Evolutionary conservation across 2,888 invertebrate genomes (phyloP).

Genomic region (Carterocephalus palaemon): DNA sequence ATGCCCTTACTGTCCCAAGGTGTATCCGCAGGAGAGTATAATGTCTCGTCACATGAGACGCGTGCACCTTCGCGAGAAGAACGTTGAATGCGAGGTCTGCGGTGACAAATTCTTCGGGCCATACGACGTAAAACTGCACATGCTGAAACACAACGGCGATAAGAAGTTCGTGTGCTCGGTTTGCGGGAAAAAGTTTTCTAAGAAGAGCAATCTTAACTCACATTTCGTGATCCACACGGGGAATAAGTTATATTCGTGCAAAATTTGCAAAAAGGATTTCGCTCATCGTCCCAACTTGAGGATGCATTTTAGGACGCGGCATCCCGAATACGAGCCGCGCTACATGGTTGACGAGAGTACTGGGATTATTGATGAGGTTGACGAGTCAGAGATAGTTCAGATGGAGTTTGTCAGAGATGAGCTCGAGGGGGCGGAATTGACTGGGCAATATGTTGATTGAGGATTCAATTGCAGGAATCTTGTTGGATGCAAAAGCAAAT

Average conservation of each 20-base stretch:
- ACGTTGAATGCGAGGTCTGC: slow-evolving; percentile 67
- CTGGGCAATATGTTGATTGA: slow-evolving; percentile 32
- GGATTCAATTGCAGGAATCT: background rate
- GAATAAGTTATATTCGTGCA: slow-evolving; percentile 71
- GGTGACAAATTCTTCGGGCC: slow-evolving; percentile 68
- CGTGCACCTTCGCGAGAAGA: slow-evolving; percentile 74
- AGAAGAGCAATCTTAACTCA: slow-evolving; percentile 79
- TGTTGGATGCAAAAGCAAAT: too few relatives aligned
- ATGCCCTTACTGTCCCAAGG: slow-evolving; percentile 70
- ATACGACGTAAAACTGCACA: slow-evolving; percentile 70
- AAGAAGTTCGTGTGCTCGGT: slow-evolving; percentile 78
- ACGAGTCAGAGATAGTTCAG: slow-evolving; percentile 46
- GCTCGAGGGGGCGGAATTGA: slow-evolving; percentile 43
- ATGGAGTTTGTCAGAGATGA: slow-evolving; percentile 55
- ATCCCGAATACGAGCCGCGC: slow-evolving; percentile 37
- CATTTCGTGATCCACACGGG: slow-evolving; percentile 79
- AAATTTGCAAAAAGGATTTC: slow-evolving; percentile 76
- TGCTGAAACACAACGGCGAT: slow-evolving; percentile 76
- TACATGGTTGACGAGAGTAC: slow-evolving; percentile 26
- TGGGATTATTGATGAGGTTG: slow-evolving; percentile 38
- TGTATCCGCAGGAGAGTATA: slow-evolving; percentile 75
- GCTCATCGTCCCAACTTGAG: slow-evolving; percentile 59
- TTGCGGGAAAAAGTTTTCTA: slow-evolving; percentile 80
- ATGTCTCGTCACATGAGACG: slow-evolving; percentile 80
- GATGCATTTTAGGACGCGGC: slow-evolving; percentile 52